phyloP scores from a whole-genome alignment of 2,113 vertebrate species.

The Pristiophorus japonicus region DNA sequence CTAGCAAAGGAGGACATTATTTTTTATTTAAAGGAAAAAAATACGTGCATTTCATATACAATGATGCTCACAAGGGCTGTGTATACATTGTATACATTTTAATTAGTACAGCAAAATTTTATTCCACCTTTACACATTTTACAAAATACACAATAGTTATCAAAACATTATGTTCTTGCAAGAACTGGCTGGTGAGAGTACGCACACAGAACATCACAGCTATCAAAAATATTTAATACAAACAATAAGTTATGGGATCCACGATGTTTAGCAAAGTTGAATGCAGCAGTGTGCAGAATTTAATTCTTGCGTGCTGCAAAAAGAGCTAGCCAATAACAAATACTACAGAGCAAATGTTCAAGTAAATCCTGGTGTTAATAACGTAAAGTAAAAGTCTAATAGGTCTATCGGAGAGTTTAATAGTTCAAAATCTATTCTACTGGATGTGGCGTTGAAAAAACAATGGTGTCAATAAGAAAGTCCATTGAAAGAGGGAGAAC shows the following conservation, averaged over 20 bases:
- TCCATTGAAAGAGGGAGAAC: neutral
- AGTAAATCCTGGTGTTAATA: neutral
- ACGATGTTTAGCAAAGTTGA: neutral
- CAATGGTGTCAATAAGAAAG: neutral
- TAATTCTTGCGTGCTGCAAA: neutral
- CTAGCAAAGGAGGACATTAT: conserved; percentile 1
- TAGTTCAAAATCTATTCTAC: neutral
- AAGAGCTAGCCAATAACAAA: neutral
- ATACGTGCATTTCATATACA: conserved; percentile 35
- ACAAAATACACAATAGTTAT: conserved; percentile 28
- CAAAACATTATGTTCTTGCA: conserved; percentile 29
- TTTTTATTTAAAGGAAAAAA: conserved; percentile 33
- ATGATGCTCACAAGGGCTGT: neutral
- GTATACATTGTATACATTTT: conserved; percentile 35
- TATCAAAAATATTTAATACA: conserved; percentile 30
- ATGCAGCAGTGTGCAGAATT: neutral
- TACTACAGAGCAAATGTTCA: neutral
- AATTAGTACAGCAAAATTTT: conserved; percentile 30
- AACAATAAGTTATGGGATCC: neutral
- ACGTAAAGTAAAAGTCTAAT: neutral
- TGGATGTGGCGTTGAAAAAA: neutral
- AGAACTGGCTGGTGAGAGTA: conserved; percentile 11
- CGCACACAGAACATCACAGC: neutral
- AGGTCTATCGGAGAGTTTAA: too few species aligned
- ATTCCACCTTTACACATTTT: neutral